Conservation (phyloP, 2,888 invertebrate species). For the Tortricodes alternella region DNA sequence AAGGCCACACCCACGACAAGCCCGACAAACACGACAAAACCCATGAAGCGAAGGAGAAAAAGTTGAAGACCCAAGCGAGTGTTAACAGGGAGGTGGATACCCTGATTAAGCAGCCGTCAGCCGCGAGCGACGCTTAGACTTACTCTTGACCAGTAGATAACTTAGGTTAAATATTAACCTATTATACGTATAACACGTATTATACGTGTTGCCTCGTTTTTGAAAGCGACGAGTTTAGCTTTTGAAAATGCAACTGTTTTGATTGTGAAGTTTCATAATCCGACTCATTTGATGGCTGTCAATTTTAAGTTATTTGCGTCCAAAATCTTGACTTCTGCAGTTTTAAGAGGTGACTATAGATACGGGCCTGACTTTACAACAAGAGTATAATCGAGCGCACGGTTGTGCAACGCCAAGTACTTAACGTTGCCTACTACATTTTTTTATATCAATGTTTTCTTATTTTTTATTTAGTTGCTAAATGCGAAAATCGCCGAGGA, state of each 20-base stretch:
- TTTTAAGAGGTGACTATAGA: background rate
- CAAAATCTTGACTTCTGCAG: background rate
- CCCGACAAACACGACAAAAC: conserved; percentile 33
- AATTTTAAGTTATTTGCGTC: no score
- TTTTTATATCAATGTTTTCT: background rate
- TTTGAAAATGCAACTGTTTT: no score
- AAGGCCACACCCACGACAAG: conserved; percentile 28
- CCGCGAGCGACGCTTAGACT: conserved; percentile 70
- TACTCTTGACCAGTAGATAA: conserved; percentile 42
- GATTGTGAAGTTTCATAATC: no score
- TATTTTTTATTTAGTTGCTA: background rate
- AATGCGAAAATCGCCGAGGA: conserved; percentile 2
- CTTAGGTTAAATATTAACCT: conserved; percentile 41
- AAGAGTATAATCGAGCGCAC: background rate
- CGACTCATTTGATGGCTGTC: no score
- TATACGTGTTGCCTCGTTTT: no score
- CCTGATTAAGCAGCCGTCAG: conserved; percentile 78
- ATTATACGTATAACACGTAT: no score
- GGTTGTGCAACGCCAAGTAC: conserved; percentile 16
- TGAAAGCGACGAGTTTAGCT: no score
- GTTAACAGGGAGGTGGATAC: conserved; percentile 83
- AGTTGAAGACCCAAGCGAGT: conserved; percentile 68
- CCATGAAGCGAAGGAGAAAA: conserved; percentile 44
- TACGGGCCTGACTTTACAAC: background rate
- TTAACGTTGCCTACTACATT: background rate